Evolutionary conservation across 1,140 invertebrate genomes (phyloP), one percentile per base, ranked within the genome.

Genomic region (Drusus annulatus): DNA sequence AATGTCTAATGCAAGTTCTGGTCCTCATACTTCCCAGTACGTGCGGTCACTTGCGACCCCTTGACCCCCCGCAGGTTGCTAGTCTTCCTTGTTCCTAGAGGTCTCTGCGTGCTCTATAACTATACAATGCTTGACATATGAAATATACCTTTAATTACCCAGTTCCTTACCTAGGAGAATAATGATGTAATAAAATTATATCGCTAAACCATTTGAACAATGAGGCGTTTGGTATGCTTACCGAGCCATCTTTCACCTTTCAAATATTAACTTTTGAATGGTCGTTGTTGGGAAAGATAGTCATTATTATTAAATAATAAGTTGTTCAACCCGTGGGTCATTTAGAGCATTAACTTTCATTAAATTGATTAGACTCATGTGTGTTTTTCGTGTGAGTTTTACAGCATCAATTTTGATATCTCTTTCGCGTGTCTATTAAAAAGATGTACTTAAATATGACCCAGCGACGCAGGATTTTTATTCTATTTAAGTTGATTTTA

Each of bases 401-500:
- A 8, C 36, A 13, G 8, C 8, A 45, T 45, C 36, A 13, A 45
- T 60, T 60, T n/a, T 21, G 23, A 19, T 60, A 60, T 60, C 56
- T 60, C 56, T 56, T 23, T 19, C 56, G n/a, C 23, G 56, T 60
- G 23, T 13, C 56, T 23, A 60, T 60, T 60, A 21, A 19, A 21
- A 60, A 13, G 0, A 13, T 60, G 56, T 60, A 23, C 19, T 60
- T 60, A 23, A 60, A 60, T 19, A 21, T 19, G 56, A 60, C 56
- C 56, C 23, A 60, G 23, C 56, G 56, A 23, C n/a, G 15, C 6
- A 60, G 17, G 56, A 19, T 23, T 60, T 21, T 60, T 19, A 60
- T 17, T 65, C 31, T 71, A 71, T 71, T 50, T 50, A 76, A 76
- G 58, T 54, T 62, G 13, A 62, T 76, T 76, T 76, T 76, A 76